Conservation (phyloP, 2,888 invertebrate genomes). For the Chymomyza amoena region DNA sequence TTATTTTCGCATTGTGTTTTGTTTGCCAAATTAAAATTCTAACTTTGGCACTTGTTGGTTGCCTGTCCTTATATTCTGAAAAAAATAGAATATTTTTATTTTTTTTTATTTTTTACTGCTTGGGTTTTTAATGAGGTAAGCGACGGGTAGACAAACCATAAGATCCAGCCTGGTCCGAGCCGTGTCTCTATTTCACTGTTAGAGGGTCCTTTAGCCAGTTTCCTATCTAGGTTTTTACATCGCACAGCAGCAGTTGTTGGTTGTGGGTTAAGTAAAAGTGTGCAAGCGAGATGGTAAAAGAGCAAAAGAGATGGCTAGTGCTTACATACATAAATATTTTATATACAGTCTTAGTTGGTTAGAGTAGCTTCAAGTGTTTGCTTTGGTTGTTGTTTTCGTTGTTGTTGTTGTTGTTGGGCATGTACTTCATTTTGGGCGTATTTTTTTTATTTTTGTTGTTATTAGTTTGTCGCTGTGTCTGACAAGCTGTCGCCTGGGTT, state of each 20-base stretch:
- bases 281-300: too few species aligned
- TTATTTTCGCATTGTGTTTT: constrained; percentile 13
- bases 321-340: constrained; percentile 12
- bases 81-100: neutral
- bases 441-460: constrained; percentile 42
- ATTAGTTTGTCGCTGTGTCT: constrained; percentile 51
- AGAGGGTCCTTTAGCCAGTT: neutral
- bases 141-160: neutral
- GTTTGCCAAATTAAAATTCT: constrained; percentile 61
- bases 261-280: neutral
- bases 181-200: neutral
- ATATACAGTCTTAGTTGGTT: constrained; percentile 16
- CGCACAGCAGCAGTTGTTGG: constrained; percentile 20
- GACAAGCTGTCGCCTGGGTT: constrained; percentile 57
- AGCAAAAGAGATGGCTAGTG: neutral
- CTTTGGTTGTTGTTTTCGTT: constrained; percentile 1
- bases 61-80: constrained; percentile 7
- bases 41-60: constrained; percentile 67
- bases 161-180: neutral
- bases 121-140: neutral
- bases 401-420: constrained; percentile 13
- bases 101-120: neutral
- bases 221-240: neutral
- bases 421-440: constrained; percentile 21
- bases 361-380: neutral